Conservation (phyloP, 2,888 invertebrate species). For the Agriotes lineatus region DNA sequence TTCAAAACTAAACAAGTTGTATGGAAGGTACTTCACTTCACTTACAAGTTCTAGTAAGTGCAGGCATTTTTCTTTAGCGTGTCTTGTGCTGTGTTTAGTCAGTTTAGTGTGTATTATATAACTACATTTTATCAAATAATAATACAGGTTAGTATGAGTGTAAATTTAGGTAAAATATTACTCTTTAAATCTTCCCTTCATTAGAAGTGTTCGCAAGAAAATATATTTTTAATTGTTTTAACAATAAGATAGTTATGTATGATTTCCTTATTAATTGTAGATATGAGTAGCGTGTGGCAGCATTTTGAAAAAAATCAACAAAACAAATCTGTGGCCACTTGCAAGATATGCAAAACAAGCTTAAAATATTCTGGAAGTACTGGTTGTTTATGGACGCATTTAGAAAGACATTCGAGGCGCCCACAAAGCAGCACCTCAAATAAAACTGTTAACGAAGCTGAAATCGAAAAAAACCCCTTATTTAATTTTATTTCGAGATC, state of each 20-base stretch:
- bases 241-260: background rate
- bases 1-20: background rate
- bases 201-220: background rate
- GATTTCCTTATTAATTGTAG: background rate
- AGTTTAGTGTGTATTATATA: background rate
- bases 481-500: too few relatives aligned
- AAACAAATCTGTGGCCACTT: background rate
- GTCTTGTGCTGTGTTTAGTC: background rate
- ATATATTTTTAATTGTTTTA: background rate
- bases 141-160: background rate
- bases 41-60: background rate
- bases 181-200: background rate
- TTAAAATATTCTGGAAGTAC: background rate
- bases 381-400: constrained; percentile 1
- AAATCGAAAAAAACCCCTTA: background rate
- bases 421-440: background rate
- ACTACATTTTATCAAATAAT: background rate
- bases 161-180: background rate
- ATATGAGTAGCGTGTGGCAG: background rate
- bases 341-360: background rate
- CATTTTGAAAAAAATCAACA: background rate
- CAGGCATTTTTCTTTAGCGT: background rate
- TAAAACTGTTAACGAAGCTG: background rate
- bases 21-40: background rate
- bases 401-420: background rate